Base-by-base conservation (phyloP, 2,888 invertebrate genomes). In the Tryphoninae sp. region DNA sequence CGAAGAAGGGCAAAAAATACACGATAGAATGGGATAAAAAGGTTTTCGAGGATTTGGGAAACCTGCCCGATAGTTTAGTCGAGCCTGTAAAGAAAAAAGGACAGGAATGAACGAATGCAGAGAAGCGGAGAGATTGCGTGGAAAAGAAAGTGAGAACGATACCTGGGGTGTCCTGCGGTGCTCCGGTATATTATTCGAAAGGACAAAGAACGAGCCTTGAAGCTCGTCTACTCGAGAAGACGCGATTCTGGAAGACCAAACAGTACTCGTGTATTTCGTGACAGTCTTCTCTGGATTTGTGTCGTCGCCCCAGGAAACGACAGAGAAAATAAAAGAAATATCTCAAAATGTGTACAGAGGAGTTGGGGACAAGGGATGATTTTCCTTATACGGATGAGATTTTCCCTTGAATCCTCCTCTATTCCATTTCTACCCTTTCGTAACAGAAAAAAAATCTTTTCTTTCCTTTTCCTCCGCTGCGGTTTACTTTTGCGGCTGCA, bases 31-130 rank as follows among this genome's bases (percentile, higher is more conserved):
- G 67, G 88, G 88, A 88, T 85, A 76, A 82, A 82, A 89, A 88
- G 88, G 85, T 89, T 84, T 91, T 91, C 88, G 89, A 88, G 87
- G 84, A 89, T 91, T 90, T 86, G 85, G 88, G 86, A 88, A 86
- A 89, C 81, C 87, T 33, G 78, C 51, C 68, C 72, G 75, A 62
- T 62, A 23, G 78, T 61, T 82, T n/a, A 13, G 55, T 62, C 53
- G 65, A 16, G 67, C 61, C 88, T 90, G 90, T 91, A 90, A 33
- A 33, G 90, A 90, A 90, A 91, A 88, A 83, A 74, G 74, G 16
- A n/a, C 51, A 55, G 69, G 53, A 77, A 73, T 33, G 65, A 79
- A 42, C n/a, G 68, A 81, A 45, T 33, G 59, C 26, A 58, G 11
- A 33, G 40, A 55, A 75, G 74, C 75, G 72, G 68, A 78, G 79